Percentiles rank a stretch among this genome's conserved stretches.
phyloP scores from a whole-genome alignment of 2,888 invertebrate species.

The Glaucopsyche alexis region DNA sequence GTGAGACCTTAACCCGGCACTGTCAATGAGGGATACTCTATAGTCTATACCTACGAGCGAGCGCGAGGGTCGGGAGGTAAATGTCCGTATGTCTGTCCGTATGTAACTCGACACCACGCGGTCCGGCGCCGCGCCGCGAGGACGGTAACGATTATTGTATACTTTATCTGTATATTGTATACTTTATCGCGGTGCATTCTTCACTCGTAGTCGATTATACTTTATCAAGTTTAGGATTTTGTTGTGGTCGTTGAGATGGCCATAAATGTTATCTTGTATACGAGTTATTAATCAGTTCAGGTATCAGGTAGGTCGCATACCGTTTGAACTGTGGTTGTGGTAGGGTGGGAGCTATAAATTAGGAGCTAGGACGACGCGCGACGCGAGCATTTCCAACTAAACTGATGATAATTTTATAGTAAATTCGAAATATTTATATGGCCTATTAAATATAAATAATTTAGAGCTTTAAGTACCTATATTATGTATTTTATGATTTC shows the following conservation, averaged over 20 bases:
- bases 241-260: background rate
- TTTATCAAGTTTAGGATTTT: constrained; percentile 2
- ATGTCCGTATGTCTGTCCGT: constrained; percentile 4
- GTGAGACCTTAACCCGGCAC: no score
- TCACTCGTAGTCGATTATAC: background rate
- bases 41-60: background rate
- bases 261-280: constrained; percentile 8
- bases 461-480: no score
- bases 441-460: no score
- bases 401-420: no score
- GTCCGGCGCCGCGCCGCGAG: background rate
- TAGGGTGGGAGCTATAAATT: no score
- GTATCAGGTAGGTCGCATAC: background rate
- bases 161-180: constrained; percentile 2
- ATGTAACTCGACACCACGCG: background rate
- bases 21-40: no score
- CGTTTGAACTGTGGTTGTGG: no score
- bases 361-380: no score
- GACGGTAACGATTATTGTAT: background rate
- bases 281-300: background rate
- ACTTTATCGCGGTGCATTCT: constrained; percentile 6
- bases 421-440: no score
- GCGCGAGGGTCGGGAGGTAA: background rate
- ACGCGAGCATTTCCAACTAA: no score
- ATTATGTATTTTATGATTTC: no score